Evolutionary conservation across 2,113 vertebrate species (phyloP), one percentile per base, ranked within the genome.

Genomic region (Indicator indicator): DNA sequence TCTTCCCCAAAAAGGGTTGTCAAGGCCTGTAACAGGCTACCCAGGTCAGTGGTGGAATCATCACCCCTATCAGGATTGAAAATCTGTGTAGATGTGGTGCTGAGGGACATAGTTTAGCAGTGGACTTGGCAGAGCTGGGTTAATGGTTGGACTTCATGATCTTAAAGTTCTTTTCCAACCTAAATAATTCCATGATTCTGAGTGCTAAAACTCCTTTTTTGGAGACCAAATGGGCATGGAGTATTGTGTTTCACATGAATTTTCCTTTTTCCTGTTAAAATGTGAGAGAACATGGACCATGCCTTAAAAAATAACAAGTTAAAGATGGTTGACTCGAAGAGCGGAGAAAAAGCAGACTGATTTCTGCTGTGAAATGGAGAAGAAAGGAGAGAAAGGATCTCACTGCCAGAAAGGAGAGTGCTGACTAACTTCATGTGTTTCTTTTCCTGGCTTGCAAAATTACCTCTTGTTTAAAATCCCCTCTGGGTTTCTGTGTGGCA

Each of bases 181-280:
- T 52, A 52, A 52, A 52, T 26, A 52, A 11, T 52, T 52, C 50
- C 26, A 24, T 52, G 50, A 52, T 52, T 52, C 50, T 52, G 50
- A 52, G 50, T 52, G 50, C 50, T 59, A 9, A 50, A 54, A 40
- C 26, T 68, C 26, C 48, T 48, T 80, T 80, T 63, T 20, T 62
- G 21, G 24, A 74, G 55, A 27, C 32, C 36, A 81, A 83, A 71
- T 8, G 15, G 21, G 8, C 21, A 3, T n/a, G 12, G 15, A 60
- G 4, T n/a, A 12, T 12, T 11, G 0, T 0, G 6, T 92, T 90
- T 77, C 9, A 2, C 28, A 3, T 46, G 0, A 33, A 8, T 55
- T 84, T 44, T 48, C 71, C 9, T 48, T 93, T 83, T 71, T 74
- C 10, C 12, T 84, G 4, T 60, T 50, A 23, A 72, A 48, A 84